A percentile compares a stretch with the other conserved stretches of the same genome.
phyloP scores from a whole-genome alignment of 1,140 invertebrate species.

The Nixonia krombeini region DNA sequence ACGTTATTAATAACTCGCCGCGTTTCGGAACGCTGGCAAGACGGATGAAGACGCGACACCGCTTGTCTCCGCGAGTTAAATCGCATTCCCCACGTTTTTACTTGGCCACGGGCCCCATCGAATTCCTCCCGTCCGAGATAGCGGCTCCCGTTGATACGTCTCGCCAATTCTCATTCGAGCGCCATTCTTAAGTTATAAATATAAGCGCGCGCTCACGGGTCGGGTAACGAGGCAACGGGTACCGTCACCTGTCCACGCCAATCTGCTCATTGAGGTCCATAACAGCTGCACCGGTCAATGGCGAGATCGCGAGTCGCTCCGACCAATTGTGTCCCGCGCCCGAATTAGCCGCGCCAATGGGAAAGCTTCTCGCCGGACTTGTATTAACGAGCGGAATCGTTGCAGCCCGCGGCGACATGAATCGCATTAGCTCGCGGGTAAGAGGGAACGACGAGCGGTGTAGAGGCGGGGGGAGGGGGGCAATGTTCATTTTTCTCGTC shows the following conservation, averaged over 20 bases:
- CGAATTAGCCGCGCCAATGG: conserved; percentile 57
- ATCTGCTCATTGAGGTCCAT: conserved; percentile 64
- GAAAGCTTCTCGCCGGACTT: conserved; percentile 10
- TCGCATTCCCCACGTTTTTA: conserved; percentile 8
- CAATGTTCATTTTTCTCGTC: too few species aligned
- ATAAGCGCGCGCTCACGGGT: conserved; percentile 12
- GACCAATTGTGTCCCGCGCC: conserved; percentile 56
- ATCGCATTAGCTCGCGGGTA: conserved; percentile 25
- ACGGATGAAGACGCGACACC: conserved; percentile 17
- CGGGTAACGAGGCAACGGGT: conserved; percentile 30
- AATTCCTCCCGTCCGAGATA: conserved; percentile 12
- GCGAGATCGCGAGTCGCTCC: conserved; percentile 36
- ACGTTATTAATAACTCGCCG: too few species aligned
- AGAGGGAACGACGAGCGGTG: too few species aligned
- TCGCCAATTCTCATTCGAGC: conserved; percentile 39
- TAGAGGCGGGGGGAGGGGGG: too few species aligned
- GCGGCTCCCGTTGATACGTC: conserved; percentile 30
- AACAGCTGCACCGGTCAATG: conserved; percentile 66
- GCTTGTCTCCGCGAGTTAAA: conserved; percentile 7
- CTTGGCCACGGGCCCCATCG: conserved; percentile 22
- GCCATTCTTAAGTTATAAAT: conserved; percentile 64
- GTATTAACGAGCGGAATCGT: conserved; percentile 48
- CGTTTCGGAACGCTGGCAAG: conserved; percentile 2
- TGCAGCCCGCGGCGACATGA: conserved; percentile 26
- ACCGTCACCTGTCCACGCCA: conserved; percentile 57